phyloP scores from a whole-genome alignment of 2,888 invertebrate species.

The Galerucella pusilla region DNA sequence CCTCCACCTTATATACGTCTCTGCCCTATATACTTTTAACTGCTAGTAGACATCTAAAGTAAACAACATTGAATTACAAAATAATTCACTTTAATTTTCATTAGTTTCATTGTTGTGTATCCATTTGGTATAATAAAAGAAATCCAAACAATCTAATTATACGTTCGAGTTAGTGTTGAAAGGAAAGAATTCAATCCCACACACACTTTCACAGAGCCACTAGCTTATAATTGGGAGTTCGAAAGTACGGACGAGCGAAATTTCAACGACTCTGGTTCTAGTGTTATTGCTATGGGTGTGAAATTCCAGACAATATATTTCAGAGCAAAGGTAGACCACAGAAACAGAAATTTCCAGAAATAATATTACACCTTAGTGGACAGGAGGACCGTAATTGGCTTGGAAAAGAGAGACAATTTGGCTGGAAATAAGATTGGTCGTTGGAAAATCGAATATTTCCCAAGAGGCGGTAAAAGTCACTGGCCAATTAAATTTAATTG shows the following conservation, averaged over 20 bases:
- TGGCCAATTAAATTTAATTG: constrained; percentile 26
- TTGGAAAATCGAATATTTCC: constrained; percentile 28
- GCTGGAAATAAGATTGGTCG: constrained; percentile 23
- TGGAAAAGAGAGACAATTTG: constrained; percentile 28
- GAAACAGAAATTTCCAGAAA: constrained; percentile 28
- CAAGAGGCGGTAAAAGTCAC: constrained; percentile 13
- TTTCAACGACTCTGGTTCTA: constrained; percentile 28
- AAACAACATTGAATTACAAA: background rate
- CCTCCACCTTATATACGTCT: too few species aligned
- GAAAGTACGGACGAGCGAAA: constrained; percentile 26
- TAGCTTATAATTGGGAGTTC: constrained; percentile 30
- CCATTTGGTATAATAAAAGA: constrained; percentile 9
- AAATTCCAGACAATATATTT: constrained; percentile 32
- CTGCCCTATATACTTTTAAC: too few species aligned
- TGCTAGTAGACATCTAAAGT: background rate
- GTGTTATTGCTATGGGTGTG: constrained; percentile 33
- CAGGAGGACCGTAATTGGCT: constrained; percentile 30
- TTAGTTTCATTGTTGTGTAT: background rate
- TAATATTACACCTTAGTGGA: constrained; percentile 34
- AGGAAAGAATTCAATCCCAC: constrained; percentile 24
- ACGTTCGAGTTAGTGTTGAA: constrained; percentile 23
- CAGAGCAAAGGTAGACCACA: constrained; percentile 25
- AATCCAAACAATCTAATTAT: constrained; percentile 18
- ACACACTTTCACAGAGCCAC: constrained; percentile 23
- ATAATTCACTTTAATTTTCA: background rate